phyloP scores from a whole-genome alignment of 2,888 invertebrate genomes.

The Chymomyza amoena region DNA sequence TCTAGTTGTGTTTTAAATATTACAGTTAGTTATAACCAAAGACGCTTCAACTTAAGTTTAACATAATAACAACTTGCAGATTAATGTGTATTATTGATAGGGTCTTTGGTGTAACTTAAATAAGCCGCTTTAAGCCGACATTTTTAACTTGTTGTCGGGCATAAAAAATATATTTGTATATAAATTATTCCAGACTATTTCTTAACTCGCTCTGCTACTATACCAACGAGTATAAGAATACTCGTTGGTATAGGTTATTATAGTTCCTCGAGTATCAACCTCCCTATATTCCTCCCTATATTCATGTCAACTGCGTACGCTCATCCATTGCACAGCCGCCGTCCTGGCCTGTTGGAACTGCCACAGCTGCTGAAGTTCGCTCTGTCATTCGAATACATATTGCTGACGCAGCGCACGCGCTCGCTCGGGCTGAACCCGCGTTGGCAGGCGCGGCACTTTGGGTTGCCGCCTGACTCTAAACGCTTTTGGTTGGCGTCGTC shows the following conservation, averaged over 20 bases:
- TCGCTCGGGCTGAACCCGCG: conserved; percentile 63
- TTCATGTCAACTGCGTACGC: not conserved
- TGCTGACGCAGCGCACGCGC: conserved; percentile 67
- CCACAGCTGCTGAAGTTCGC: not conserved
- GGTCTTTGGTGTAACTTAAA: conserved; percentile 12
- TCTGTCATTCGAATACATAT: conserved; percentile 74
- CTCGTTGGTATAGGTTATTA: not conserved
- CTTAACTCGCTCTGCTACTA: not conserved
- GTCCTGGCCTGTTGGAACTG: not conserved
- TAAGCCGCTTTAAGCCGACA: not conserved
- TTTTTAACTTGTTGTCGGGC: not conserved
- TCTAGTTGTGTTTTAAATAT: not conserved
- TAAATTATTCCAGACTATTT: not conserved
- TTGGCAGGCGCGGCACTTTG: conserved; percentile 40
- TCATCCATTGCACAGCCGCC: not conserved
- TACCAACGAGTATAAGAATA: not conserved
- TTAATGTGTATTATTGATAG: not conserved
- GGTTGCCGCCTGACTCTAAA: conserved; percentile 11
- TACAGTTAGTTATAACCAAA: not conserved
- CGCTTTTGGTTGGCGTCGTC: conserved; percentile 33
- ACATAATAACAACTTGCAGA: not conserved
- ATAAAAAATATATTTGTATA: not conserved
- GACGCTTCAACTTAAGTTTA: not conserved
- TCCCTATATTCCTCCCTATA: not conserved
- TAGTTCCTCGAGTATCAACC: not conserved